A percentile compares a stretch with the other conserved stretches of the same genome.
phyloP scores from a whole-genome alignment of 2,888 invertebrate genomes.

The Drosophila pseudotakahashii region DNA sequence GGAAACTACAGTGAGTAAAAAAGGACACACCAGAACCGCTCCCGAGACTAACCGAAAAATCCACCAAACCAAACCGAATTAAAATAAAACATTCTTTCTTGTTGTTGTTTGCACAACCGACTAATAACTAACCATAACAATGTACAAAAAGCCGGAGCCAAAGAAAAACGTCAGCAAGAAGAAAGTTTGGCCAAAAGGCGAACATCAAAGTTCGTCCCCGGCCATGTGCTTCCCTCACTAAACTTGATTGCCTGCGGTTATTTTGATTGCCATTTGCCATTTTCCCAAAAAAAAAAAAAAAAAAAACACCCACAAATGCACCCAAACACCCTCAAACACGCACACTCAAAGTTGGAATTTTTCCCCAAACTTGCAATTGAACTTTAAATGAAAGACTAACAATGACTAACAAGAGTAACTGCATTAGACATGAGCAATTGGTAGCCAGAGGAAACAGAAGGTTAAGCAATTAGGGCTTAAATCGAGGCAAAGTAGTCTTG shows the following conservation, averaged over 20 bases:
- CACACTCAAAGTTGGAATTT: slow-evolving; percentile 41
- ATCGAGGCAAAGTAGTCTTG: slow-evolving; percentile 10
- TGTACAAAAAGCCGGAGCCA: slow-evolving; percentile 34
- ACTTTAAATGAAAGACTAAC: slow-evolving; percentile 58
- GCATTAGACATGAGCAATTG: slow-evolving; percentile 30
- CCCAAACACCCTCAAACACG: slow-evolving; percentile 30
- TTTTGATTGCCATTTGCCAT: slow-evolving; percentile 66
- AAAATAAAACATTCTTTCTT: slow-evolving; percentile 32
- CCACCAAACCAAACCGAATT: neutral
- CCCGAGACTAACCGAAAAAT: slow-evolving; percentile 23
- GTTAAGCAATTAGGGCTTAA: slow-evolving; percentile 24
- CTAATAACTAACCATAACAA: slow-evolving; percentile 58
- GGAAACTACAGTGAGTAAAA: slow-evolving; percentile 69
- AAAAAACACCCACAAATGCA: slow-evolving; percentile 38
- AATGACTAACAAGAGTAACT: slow-evolving; percentile 37
- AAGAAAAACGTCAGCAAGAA: slow-evolving; percentile 36
- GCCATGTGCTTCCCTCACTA: slow-evolving; percentile 16
- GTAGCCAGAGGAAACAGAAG: slow-evolving; percentile 9
- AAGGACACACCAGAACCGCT: slow-evolving; percentile 32
- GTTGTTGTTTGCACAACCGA: slow-evolving; percentile 44
- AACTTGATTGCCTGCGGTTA: slow-evolving; percentile 68
- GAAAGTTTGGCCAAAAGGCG: slow-evolving; percentile 46
- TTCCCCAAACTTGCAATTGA: slow-evolving; percentile 46
- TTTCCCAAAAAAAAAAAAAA: neutral
- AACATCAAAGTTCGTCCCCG: slow-evolving; percentile 25